These are phyloP conservation scores for Hofmannophila pseudospretella DNA, from an alignment of 2,888 invertebrate genomes.

Conservation along the genomic window DNA sequence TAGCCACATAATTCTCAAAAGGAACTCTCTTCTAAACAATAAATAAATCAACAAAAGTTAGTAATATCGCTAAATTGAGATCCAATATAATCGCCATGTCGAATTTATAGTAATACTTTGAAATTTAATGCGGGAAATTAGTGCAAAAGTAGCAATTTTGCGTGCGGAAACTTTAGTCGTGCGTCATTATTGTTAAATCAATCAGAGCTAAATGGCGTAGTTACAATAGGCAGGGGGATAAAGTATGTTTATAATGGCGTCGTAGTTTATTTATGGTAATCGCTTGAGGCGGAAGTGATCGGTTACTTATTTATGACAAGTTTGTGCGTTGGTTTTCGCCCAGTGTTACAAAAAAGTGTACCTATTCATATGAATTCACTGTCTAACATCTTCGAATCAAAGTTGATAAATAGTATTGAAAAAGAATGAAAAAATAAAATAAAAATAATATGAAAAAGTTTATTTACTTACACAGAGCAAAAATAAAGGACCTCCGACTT, in stretches of 20 bases:
- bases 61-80: constrained; percentile 44
- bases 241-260: constrained; percentile 30
- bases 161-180: constrained; percentile 48
- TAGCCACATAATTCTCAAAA: too few species aligned
- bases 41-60: constrained; percentile 43
- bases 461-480: too few species aligned
- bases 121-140: constrained; percentile 59
- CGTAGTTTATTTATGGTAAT: constrained; percentile 54
- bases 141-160: constrained; percentile 51
- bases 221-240: constrained; percentile 35
- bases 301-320: constrained; percentile 6
- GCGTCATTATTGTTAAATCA: constrained; percentile 67
- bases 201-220: constrained; percentile 46
- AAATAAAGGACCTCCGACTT: too few species aligned
- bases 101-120: constrained; percentile 57
- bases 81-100: constrained; percentile 49
- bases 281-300: constrained; percentile 21
- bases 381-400: too few species aligned
- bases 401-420: too few species aligned
- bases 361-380: too few species aligned
- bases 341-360: too few species aligned
- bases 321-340: too few species aligned
- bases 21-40: constrained; percentile 29
- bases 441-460: too few species aligned
- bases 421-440: too few species aligned